Conservation (phyloP, 37 sponge, comb jelly and placozoan genomes). For the Tethya wilhelma region DNA sequence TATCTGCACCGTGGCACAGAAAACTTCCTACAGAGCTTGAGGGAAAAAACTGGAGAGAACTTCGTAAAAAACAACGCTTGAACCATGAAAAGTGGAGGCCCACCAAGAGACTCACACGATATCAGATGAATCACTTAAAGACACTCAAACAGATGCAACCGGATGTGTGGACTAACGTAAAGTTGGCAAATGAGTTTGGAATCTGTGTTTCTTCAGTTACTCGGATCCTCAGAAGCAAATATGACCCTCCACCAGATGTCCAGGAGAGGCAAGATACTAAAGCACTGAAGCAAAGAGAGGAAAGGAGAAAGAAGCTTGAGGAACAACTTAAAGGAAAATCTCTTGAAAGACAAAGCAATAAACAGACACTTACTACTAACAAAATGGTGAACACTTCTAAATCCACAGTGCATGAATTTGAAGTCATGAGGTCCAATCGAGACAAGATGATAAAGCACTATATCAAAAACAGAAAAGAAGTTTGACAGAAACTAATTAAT, state of each 20-base stretch:
- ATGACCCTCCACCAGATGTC: slow-evolving; percentile 54
- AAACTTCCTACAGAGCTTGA: not conserved
- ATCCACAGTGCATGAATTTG: too few species aligned
- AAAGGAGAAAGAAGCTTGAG: slow-evolving; percentile 4
- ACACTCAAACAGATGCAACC: slow-evolving; percentile 32
- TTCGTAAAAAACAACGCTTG: not conserved
- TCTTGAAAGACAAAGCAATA: too few species aligned
- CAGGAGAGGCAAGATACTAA: slow-evolving; percentile 55
- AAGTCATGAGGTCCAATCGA: too few species aligned
- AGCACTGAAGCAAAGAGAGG: slow-evolving; percentile 36
- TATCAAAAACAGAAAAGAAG: too few species aligned
- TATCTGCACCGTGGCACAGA: not conserved
- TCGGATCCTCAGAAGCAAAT: slow-evolving; percentile 74
- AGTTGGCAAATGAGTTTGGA: slow-evolving; percentile 57
- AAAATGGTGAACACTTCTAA: too few species aligned
- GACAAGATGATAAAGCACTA: too few species aligned
- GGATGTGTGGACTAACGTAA: slow-evolving; percentile 41
- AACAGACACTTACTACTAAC: too few species aligned
- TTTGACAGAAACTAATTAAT: too few species aligned
- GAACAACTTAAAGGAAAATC: not conserved
- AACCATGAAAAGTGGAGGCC: slow-evolving; percentile 52
- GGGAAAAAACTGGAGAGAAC: slow-evolving; percentile 21
- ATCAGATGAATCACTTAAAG: slow-evolving; percentile 68
- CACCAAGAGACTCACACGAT: slow-evolving; percentile 54
- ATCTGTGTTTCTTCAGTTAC: slow-evolving; percentile 56